A percentile compares a stretch with the other conserved stretches of the same genome.
Conservation (phyloP, 1,140 invertebrate species). For the Globodera rostochiensis region DNA sequence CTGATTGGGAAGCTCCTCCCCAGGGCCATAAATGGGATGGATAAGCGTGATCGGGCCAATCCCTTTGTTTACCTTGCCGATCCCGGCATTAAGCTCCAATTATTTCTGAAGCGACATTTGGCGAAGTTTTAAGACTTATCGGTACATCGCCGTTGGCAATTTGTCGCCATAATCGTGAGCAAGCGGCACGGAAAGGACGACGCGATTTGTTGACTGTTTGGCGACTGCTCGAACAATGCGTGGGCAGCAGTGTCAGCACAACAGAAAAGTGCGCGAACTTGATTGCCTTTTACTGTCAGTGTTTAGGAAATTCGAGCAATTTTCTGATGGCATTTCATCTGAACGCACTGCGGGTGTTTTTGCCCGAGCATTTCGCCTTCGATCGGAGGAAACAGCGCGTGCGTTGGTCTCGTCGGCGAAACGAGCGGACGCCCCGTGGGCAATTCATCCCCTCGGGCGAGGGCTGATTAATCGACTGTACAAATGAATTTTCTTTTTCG, state of each 20-base stretch:
- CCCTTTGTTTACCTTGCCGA: too few species aligned
- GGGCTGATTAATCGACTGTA: constrained; percentile 35
- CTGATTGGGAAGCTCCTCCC: too few species aligned
- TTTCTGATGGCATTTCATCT: neutral
- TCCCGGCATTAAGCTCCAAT: too few species aligned
- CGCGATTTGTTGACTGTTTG: constrained; percentile 35
- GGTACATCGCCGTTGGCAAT: constrained; percentile 29
- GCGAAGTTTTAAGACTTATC: constrained; percentile 19
- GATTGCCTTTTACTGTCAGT: neutral
- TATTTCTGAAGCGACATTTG: neutral
- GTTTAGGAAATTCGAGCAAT: neutral
- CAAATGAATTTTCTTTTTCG: neutral
- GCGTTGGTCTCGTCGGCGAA: neutral
- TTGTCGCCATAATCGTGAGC: constrained; percentile 39
- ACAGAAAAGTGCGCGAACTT: neutral
- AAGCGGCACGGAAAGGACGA: constrained; percentile 13
- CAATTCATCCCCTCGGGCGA: constrained; percentile 33
- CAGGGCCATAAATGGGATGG: too few species aligned
- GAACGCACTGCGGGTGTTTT: neutral
- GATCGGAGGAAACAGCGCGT: neutral
- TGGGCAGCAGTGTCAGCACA: neutral
- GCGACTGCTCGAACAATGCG: constrained; percentile 37
- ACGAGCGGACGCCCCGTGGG: constrained; percentile 24
- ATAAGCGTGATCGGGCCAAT: too few species aligned
- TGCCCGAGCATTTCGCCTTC: neutral